These are phyloP conservation scores for Halocynthia aurantium DNA, from an alignment of 23 tunicate genomes.

Conservation along the genomic window DNA sequence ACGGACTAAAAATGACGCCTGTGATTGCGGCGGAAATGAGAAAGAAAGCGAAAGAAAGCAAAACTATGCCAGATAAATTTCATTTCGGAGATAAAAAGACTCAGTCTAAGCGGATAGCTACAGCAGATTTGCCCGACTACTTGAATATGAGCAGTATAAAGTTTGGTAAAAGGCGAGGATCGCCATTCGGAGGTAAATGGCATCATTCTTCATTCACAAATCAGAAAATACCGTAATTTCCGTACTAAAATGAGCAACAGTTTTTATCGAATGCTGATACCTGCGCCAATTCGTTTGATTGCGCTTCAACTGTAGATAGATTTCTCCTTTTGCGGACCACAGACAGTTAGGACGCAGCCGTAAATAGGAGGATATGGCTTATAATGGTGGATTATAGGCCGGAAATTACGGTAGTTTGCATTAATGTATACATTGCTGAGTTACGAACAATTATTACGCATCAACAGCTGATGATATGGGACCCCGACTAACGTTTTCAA, in stretches of 20 bases:
- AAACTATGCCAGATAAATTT: conserved; percentile 1
- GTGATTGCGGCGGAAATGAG: conserved; percentile 40
- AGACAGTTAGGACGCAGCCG: no score
- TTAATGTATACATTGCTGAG: no score
- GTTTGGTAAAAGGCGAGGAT: conserved; percentile 38
- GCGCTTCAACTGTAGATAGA: no score
- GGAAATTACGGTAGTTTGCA: no score
- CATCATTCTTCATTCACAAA: not conserved
- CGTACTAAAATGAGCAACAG: no score
- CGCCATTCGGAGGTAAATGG: conserved; percentile 34
- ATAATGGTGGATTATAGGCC: no score
- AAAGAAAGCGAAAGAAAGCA: not conserved
- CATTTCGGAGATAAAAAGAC: not conserved
- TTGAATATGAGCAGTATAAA: conserved; percentile 36
- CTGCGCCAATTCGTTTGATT: no score
- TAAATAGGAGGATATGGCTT: no score
- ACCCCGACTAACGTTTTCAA: conserved; percentile 54
- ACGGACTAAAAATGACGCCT: conserved; percentile 61
- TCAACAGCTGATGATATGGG: conserved; percentile 49
- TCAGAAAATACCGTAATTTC: not conserved
- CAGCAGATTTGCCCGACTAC: conserved; percentile 49
- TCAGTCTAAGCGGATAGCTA: conserved; percentile 10
- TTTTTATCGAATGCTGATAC: no score
- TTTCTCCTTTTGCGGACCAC: no score
- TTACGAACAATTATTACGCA: not conserved